A percentile compares a stretch with the other conserved stretches of the same genome.
Evolutionary conservation across 2,888 invertebrate species (phyloP).

Genomic region (Temnothorax rugatulus): DNA sequence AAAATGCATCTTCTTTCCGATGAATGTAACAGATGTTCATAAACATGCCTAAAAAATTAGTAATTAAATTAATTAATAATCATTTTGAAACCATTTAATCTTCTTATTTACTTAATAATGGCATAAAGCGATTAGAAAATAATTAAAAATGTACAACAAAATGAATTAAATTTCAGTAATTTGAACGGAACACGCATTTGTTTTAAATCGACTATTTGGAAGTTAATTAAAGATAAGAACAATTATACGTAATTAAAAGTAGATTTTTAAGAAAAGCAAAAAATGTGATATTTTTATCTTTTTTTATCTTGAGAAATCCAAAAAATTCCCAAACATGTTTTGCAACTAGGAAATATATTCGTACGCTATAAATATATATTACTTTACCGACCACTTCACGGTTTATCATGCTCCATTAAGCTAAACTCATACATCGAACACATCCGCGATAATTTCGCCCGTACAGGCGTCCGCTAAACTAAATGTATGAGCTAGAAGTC

Average conservation of each 20-base stretch:
- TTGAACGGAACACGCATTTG: neutral
- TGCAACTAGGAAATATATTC: neutral
- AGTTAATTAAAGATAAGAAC: neutral
- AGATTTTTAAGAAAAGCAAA: neutral
- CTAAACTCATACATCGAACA: conserved; percentile 6
- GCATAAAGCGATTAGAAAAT: neutral
- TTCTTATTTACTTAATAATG: neutral
- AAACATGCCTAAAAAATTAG: neutral
- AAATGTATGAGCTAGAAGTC: conserved; percentile 66
- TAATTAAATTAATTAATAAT: conserved; percentile 11
- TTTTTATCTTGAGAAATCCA: neutral
- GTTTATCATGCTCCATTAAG: conserved; percentile 35
- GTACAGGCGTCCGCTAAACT: conserved; percentile 39
- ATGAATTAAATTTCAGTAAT: neutral
- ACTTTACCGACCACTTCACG: neutral
- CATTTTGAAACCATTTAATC: neutral
- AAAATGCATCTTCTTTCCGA: neutral
- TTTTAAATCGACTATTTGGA: neutral
- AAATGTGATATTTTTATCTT: neutral
- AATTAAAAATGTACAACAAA: neutral
- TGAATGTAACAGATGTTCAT: neutral
- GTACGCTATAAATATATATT: neutral
- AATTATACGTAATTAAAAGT: neutral
- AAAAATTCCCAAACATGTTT: neutral
- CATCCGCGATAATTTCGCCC: conserved; percentile 15